Conservation (phyloP, 2,797 vertebrate genomes). For the Gallinago stenura region DNA sequence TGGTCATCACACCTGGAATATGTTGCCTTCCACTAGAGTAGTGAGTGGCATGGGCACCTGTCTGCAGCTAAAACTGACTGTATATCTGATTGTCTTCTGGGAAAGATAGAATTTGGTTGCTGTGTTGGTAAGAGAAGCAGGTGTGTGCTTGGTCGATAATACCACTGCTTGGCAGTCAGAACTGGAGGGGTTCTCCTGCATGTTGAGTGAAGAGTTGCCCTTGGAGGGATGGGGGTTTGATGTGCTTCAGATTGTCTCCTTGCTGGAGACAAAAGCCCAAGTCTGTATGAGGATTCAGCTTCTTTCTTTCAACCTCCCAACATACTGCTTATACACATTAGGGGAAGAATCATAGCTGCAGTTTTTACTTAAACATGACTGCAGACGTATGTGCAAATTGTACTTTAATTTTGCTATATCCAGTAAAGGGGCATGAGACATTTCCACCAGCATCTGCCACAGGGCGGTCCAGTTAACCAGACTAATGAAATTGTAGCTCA, state of each 20-base stretch:
- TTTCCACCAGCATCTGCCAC: not conserved
- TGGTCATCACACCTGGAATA: not conserved
- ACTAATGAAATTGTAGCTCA: not conserved
- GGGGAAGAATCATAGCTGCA: not conserved
- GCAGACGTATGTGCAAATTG: not conserved
- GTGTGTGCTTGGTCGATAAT: not conserved
- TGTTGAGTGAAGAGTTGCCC: not conserved
- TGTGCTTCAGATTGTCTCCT: not conserved
- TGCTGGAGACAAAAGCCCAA: not conserved
- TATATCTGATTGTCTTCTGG: not conserved
- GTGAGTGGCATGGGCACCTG: not conserved
- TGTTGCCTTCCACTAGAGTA: not conserved
- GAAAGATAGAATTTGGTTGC: not conserved
- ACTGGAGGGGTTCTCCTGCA: not conserved
- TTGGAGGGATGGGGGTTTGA: not conserved
- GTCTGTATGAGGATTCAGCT: not conserved
- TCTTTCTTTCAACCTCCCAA: not conserved
- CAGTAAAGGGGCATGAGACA: fast-evolving
- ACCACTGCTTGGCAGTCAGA: not conserved
- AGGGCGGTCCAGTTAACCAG: not conserved
- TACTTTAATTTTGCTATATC: not conserved
- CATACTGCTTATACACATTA: not conserved
- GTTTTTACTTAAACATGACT: not conserved
- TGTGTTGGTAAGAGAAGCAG: not conserved
- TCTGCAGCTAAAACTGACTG: not conserved